phyloP scores from a whole-genome alignment of 2,888 invertebrate species.

The Agonum fuliginosum region DNA sequence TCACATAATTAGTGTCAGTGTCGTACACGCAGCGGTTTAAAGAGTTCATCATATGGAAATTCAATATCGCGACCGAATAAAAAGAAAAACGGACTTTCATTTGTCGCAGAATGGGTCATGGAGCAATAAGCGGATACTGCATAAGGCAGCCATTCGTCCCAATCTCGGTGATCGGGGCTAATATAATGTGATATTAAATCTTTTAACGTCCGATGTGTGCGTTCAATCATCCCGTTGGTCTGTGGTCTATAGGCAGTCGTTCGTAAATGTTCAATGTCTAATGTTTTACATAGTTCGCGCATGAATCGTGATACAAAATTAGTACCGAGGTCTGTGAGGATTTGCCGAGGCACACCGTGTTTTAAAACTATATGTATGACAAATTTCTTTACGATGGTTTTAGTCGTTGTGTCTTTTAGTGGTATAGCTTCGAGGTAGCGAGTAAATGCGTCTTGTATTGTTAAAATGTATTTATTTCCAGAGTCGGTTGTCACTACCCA shows the following conservation, averaged over 20 bases:
- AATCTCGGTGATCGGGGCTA: slow-evolving; percentile 24
- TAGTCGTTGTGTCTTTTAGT: slow-evolving; percentile 63
- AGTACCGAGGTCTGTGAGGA: slow-evolving; percentile 55
- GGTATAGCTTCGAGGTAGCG: slow-evolving; percentile 63
- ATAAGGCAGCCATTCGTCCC: slow-evolving; percentile 39
- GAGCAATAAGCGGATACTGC: slow-evolving; percentile 48
- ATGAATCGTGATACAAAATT: slow-evolving; percentile 55
- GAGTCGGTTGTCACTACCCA: background rate
- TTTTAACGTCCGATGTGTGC: slow-evolving; percentile 41
- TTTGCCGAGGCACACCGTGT: slow-evolving; percentile 39
- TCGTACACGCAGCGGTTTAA: slow-evolving; percentile 17
- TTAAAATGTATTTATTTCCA: slow-evolving; percentile 63
- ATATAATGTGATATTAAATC: slow-evolving; percentile 40
- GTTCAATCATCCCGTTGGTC: slow-evolving; percentile 27
- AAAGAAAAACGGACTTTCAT: slow-evolving; percentile 35
- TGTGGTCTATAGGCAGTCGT: slow-evolving; percentile 18
- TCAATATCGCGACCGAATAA: slow-evolving; percentile 21
- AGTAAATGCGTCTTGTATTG: slow-evolving; percentile 62
- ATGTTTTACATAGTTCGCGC: slow-evolving; percentile 21
- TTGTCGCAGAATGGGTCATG: background rate
- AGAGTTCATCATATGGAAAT: slow-evolving; percentile 35
- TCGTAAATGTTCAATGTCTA: background rate
- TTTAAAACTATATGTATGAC: too few relatives aligned
- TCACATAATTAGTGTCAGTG: slow-evolving; percentile 31
- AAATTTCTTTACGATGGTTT: slow-evolving; percentile 43